phyloP scores from a whole-genome alignment of 1,140 invertebrate species.

The Penaeus indicus region DNA sequence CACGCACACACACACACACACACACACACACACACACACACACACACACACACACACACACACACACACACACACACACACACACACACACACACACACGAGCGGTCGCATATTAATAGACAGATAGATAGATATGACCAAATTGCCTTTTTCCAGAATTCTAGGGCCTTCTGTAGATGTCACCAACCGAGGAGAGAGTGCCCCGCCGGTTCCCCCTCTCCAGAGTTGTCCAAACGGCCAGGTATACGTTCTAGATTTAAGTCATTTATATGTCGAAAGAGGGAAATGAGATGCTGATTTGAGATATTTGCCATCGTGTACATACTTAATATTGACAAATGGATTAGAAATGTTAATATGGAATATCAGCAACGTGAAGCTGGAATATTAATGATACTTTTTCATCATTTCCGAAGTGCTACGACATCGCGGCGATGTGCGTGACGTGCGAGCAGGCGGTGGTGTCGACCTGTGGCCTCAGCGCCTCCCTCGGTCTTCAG shows the following conservation, averaged over 20 bases:
- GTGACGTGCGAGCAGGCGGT: conserved; percentile 5
- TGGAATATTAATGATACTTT: neutral
- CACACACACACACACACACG: too few relatives aligned
- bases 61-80: too few relatives aligned
- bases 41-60: too few relatives aligned
- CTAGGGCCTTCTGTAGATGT: neutral
- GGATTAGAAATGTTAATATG: too few relatives aligned
- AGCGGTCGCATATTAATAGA: too few relatives aligned
- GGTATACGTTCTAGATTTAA: neutral
- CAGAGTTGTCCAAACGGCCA: neutral
- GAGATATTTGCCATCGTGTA: neutral
- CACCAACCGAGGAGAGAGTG: neutral
- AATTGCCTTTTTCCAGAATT: neutral
- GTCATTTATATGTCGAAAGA: too few relatives aligned
- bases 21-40: too few relatives aligned
- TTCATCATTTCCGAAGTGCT: neutral
- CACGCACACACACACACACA: too few relatives aligned
- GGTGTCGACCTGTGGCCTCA: conserved; percentile 1
- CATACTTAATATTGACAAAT: neutral
- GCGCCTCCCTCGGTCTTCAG: neutral
- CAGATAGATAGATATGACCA: too few relatives aligned
- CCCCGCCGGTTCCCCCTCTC: neutral
- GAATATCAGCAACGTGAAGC: too few relatives aligned
- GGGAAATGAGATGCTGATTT: neutral
- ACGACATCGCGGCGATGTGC: neutral